Conservation (phyloP, 92 coral and sea anemone species). For the Galaxea fascicularis region DNA sequence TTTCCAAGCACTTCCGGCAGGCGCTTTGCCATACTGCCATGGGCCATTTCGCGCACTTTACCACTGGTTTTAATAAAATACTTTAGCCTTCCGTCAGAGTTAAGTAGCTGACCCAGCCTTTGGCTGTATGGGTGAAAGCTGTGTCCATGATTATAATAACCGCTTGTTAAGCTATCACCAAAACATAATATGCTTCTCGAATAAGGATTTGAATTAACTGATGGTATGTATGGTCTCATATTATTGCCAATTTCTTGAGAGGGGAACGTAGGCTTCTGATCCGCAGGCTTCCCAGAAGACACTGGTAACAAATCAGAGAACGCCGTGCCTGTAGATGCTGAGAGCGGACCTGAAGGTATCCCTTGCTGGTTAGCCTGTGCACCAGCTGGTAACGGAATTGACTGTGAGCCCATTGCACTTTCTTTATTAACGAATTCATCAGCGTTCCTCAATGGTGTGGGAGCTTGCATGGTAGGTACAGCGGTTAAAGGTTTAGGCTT, state of each 20-base stretch:
- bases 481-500: slow-evolving; percentile 21
- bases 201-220: slow-evolving; percentile 48
- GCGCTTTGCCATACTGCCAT: slow-evolving; percentile 94
- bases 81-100: slow-evolving; percentile 62
- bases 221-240: slow-evolving; percentile 1
- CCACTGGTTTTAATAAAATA: slow-evolving; percentile 85
- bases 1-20: slow-evolving; percentile 91
- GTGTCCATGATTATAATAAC: slow-evolving; percentile 84
- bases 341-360: slow-evolving; percentile 16
- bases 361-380: not conserved
- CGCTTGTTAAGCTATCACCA: slow-evolving; percentile 97
- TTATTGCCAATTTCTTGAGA: slow-evolving; percentile 5
- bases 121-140: slow-evolving; percentile 89
- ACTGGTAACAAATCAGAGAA: slow-evolving; percentile 20
- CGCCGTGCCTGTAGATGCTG: slow-evolving; percentile 15
- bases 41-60: slow-evolving; percentile 93
- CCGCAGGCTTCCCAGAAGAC: slow-evolving; percentile 3
- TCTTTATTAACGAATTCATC: not conserved
- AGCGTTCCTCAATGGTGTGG: not conserved
- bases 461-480: slow-evolving; percentile 9
- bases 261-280: slow-evolving; percentile 8
- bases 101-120: slow-evolving; percentile 77
- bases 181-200: slow-evolving; percentile 84
- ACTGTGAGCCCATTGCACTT: not conserved
- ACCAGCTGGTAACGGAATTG: not conserved